Base-by-base conservation (phyloP, 2,113 vertebrate genomes). In the Apeltes quadracus region DNA sequence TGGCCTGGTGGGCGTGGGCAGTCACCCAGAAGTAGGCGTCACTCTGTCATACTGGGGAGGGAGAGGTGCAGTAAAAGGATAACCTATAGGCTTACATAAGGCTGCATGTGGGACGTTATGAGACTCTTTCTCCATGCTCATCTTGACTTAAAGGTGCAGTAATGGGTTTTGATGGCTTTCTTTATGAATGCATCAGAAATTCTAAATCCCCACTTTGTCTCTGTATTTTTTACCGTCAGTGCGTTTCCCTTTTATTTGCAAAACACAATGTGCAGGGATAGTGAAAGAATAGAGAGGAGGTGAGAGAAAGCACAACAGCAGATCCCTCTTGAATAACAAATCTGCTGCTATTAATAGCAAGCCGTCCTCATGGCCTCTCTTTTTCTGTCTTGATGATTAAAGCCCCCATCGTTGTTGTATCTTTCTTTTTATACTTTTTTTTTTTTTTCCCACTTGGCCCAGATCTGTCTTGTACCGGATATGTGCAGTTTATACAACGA, bases 291-390 rank as follows among this genome's bases (percentile, higher is more conserved):
- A 63, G 61, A 73, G 51, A 63, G 53, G 70, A 82, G 61, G 67
- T 72, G 76, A 56, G 86, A 90, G 68, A 84, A 79, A 80, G 86
- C 83, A 88, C 84, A 90, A 89, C 85, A 91, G 89, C 87, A 88
- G 78, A 89, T 81, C 84, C 82, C 87, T 92, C 83, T 87, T 92
- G 85, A 94, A 93, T 93, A 91, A 93, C 91, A 91, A 91, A 91
- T 88, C 64, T 69, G 76, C 63, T n/a, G 61, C 92, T 94, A 94
- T 92, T 92, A 94, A 94, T 94, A 94, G 89, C 79, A 84, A 68
- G 25, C 74, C 76, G 70, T 92, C 83, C 89, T 90, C 76, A 76
- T 84, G 82, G 81, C 75, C 79, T 88, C 72, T 72, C 68, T 34
- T 76, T 57, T 36, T 25, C 75, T 69, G 18, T 50, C 73, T 41